Conservation (phyloP, 2,797 vertebrate genomes). For the Lagorchestes hirsutus region DNA sequence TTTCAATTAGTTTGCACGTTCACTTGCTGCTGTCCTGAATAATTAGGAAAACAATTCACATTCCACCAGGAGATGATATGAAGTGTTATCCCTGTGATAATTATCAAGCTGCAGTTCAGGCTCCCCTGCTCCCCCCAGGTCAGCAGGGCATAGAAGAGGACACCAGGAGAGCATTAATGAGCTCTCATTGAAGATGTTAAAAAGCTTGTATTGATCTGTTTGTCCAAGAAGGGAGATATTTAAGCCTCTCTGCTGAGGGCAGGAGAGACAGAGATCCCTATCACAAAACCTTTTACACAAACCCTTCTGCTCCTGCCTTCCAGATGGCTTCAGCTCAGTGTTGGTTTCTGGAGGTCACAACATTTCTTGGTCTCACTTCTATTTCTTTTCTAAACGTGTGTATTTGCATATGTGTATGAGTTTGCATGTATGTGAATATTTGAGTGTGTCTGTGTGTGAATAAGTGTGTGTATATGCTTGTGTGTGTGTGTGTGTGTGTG, state of each 20-base stretch:
- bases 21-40: slow-evolving; percentile 85
- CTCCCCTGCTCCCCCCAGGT: slow-evolving; percentile 90
- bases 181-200: slow-evolving; percentile 97
- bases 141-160: slow-evolving; percentile 91
- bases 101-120: slow-evolving; percentile 90
- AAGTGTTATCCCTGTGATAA: slow-evolving; percentile 88
- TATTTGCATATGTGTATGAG: not conserved
- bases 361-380: slow-evolving; percentile 81
- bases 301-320: slow-evolving; percentile 90
- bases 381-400: not conserved
- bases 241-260: slow-evolving; percentile 95
- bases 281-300: slow-evolving; percentile 95
- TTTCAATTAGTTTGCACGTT: slow-evolving; percentile 88
- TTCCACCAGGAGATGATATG: slow-evolving; percentile 84
- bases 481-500: not conserved
- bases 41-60: slow-evolving; percentile 89
- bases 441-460: too few relatives aligned
- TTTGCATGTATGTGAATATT: not conserved
- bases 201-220: slow-evolving; percentile 97
- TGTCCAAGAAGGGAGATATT: slow-evolving; percentile 97
- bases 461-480: not conserved
- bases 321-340: slow-evolving; percentile 91
- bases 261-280: slow-evolving; percentile 93
- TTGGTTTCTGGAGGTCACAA: slow-evolving; percentile 90
- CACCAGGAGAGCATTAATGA: slow-evolving; percentile 92